Evolutionary conservation across 2,888 invertebrate genomes (phyloP), one percentile per base, ranked within the genome.

Genomic region (Hofmannophila pseudospretella): DNA sequence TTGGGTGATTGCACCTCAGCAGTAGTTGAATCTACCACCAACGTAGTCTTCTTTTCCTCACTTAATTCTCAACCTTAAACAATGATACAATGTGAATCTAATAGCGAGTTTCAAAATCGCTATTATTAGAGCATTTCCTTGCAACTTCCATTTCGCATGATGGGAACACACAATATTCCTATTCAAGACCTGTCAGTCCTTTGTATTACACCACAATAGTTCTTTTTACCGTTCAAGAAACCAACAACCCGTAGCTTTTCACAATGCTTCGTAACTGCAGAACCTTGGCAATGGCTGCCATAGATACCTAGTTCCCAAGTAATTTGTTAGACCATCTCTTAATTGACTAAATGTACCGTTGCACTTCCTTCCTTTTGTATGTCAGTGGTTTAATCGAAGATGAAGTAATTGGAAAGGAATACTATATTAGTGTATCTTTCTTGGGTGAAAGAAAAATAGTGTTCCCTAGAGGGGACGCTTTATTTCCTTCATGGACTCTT

Each of bases 191-290:
- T 64, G 70, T 70, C 65, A 78, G 75, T 81, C 67, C 66, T 79
- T 80, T 80, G 81, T 80, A 68, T 49, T 41, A 47, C 43, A 53
- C 53, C 48, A 68, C 71, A 69, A 76, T 76, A 62, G 70, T 61
- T 63, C 63, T 67, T 68, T 64, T 64, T 61, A 61, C 55, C 45
- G 47, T 54, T 54, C 44, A 51, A 45, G 49, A 42, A 45, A 43
- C 44, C 51, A 50, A 42, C 16, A 40, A 47, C 34, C 34, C 41
- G 43, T 47, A 44, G 37, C 44, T 49, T 53, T 57, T 35, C 45
- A 54, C 52, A 55, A 52, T 52, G 48, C 38, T 23, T 7, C 5
- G 19, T 11, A 34, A 34, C 34, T 28, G 34, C 34, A 28, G 26
- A 34, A 34, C 72, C 69, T 74, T 74, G 74, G 66, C 73, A 64